Percentiles rank a stretch among this genome's conserved stretches.
Conservation (phyloP, 1,140 invertebrate genomes). For the Nylanderia fulva region DNA sequence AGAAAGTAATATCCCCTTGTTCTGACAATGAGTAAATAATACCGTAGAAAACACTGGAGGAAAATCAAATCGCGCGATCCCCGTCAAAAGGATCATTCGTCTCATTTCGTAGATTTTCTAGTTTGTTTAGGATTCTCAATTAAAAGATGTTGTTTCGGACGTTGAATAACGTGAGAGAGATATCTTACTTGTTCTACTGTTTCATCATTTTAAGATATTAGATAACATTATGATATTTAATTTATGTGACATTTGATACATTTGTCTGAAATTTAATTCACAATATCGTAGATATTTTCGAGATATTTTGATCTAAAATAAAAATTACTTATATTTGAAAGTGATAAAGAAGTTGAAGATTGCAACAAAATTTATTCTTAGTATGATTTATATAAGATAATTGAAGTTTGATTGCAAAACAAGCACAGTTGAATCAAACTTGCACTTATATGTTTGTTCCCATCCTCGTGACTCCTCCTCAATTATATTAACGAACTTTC, state of each 20-base stretch:
- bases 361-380: neutral
- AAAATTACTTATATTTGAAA: neutral
- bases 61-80: neutral
- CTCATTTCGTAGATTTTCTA: neutral
- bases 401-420: conserved; percentile 6
- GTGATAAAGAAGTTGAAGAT: neutral
- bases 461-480: conserved; percentile 4
- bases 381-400: conserved; percentile 14
- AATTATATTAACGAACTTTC: conserved; percentile 43
- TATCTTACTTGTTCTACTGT: neutral
- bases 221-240: neutral
- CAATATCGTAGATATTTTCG: neutral
- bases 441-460: conserved; percentile 16
- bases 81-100: neutral
- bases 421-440: conserved; percentile 1
- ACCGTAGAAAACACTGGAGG: neutral
- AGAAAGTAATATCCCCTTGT: neutral
- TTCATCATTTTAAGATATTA: neutral
- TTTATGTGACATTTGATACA: neutral
- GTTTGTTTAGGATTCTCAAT: neutral
- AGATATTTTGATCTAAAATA: too few relatives aligned
- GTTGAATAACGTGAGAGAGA: neutral
- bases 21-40: conserved; percentile 12
- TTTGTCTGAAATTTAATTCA: neutral
- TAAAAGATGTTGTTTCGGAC: neutral